Base-by-base conservation (phyloP, 2,797 vertebrate genomes). In the Falco peregrinus region DNA sequence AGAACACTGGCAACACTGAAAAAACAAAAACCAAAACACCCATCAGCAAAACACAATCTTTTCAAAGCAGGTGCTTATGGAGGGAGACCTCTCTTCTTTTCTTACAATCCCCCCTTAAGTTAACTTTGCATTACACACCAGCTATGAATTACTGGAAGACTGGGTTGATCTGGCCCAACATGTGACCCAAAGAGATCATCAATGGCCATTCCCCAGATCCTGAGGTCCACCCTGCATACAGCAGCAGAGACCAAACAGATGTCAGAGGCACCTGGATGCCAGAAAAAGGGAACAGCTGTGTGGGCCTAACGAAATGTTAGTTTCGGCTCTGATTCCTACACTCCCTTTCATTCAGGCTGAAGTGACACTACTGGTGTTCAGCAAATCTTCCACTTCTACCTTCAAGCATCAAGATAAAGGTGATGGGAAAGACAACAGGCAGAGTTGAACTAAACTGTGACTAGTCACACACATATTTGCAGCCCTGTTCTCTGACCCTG, bases 301-400 rank as follows among this genome's bases (percentile, higher is more conserved):
- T 64, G 20, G 15, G 7, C 45, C 37, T 45, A 37, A 14, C 1
- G 1, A 80, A 95, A 91, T 5, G 15, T 10, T 69, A 76, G 35
- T 0, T 0, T 20, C 25, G 51, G 24, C 35, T 74, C 78, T 41
- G 24, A 22, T n/a, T 87, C 19, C 53, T 78, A 41, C 0, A 2
- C 2, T 54, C n/a, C 3, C 11, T 47, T 71, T 68, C 0, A 1
- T 11, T 63, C 19, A 53, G 25, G 28, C 35, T 83, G 9, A 63
- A 74, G n/a, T 17, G 45, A 48, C 26, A 16, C 7, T 65, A 33
- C 7, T 53, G 43, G 56, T 4, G 2, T 60, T 47, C 31, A 48
- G 39, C 31, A 73, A 64, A 89, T 60, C 51, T 83, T 61, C 41
- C n/a, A 35, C 11, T 69, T 76, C 26, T 65, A 6, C 39, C 8